Evolutionary conservation across 2,797 vertebrate genomes (phyloP).

Genomic region (Lagorchestes hirsutus): DNA sequence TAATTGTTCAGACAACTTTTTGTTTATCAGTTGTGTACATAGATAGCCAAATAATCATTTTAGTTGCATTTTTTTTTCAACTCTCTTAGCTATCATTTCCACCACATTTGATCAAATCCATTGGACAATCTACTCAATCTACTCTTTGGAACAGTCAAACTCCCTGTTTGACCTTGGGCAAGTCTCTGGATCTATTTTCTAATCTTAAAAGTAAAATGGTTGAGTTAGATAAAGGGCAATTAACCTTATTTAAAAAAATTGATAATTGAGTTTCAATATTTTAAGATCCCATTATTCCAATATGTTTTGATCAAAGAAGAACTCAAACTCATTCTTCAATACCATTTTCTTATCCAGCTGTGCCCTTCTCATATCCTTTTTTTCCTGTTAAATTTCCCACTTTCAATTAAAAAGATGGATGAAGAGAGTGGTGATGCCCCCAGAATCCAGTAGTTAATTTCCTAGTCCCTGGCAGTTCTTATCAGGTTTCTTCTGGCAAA

Average conservation of each 20-base stretch:
- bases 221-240: background rate
- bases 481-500: background rate
- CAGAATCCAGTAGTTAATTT: background rate
- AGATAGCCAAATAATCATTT: constrained; percentile 39
- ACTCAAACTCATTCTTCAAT: background rate
- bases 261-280: background rate
- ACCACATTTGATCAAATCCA: constrained; percentile 24
- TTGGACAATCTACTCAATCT: background rate
- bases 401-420: background rate
- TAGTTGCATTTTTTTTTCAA: constrained; percentile 34
- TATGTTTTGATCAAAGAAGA: background rate
- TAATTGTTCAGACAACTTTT: constrained; percentile 38
- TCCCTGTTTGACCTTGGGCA: background rate
- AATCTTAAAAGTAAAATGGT: background rate
- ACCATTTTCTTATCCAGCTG: background rate
- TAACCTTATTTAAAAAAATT: background rate
- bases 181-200: background rate
- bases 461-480: background rate
- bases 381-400: background rate
- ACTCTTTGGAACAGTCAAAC: constrained; percentile 7
- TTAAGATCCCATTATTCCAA: background rate
- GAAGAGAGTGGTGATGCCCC: background rate
- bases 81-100: background rate
- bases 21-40: constrained; percentile 34
- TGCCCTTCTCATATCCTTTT: background rate